Evolutionary conservation across 2,888 invertebrate genomes (phyloP).

Genomic region (Pristionchus mayeri): DNA sequence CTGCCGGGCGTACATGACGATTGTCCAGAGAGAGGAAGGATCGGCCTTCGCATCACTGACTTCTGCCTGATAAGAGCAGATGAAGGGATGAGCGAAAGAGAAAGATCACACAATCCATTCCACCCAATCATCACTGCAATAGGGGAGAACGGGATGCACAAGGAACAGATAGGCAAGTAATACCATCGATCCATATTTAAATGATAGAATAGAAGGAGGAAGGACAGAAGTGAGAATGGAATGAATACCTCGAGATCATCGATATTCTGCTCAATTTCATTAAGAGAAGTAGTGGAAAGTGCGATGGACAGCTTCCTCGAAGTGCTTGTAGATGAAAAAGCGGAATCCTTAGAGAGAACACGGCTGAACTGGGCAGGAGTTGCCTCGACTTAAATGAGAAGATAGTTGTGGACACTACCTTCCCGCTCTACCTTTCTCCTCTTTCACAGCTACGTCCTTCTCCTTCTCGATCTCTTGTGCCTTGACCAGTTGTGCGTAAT

Average conservation of each 20-base stretch:
- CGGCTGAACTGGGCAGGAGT: neutral
- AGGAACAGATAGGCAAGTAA: neutral
- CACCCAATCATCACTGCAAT: neutral
- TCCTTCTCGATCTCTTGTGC: conserved; percentile 70
- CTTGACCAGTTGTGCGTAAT: conserved; percentile 81
- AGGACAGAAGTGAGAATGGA: neutral
- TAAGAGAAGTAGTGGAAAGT: neutral
- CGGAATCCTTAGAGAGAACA: neutral
- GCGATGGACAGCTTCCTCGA: neutral
- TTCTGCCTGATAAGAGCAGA: conserved; percentile 51
- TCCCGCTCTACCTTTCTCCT: conserved; percentile 51
- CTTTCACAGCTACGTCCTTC: conserved; percentile 56
- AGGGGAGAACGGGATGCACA: neutral
- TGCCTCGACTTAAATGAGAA: neutral
- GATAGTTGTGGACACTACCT: no score
- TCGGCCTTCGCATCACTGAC: conserved; percentile 54
- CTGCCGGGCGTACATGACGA: conserved; percentile 58
- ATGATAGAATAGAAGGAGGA: neutral
- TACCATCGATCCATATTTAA: neutral
- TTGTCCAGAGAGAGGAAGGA: conserved; percentile 58
- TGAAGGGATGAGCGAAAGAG: neutral
- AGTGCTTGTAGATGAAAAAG: neutral
- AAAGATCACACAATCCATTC: neutral
- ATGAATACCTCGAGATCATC: conserved; percentile 23
- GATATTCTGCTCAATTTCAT: conserved; percentile 31